Evolutionary conservation across 1,140 invertebrate species (phyloP), one percentile per base, ranked within the genome.

Genomic region (Cyphomyrmex costatus): DNA sequence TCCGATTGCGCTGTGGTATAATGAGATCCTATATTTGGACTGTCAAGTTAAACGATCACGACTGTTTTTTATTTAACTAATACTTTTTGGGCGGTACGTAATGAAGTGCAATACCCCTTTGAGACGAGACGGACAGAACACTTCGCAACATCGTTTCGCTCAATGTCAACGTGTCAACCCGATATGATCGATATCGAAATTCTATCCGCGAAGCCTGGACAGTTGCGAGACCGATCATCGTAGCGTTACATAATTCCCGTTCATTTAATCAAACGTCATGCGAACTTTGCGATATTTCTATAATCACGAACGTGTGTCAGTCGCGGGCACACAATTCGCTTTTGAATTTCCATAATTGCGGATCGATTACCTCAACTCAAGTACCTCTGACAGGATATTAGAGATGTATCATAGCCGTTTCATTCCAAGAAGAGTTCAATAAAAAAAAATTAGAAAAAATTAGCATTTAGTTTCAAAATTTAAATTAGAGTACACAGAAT

Each of bases 171-270:
- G 63, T 56, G 63, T 80, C 63, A 80, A 68, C 8, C 10, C 21
- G 49, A 80, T 80, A 70, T 53, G 63, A 80, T 80, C 63, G 77
- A 68, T 68, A 80, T 70, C 30, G 77, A 80, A 80, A 80, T 51
- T 49, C 76, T 70, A 80, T 80, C 77, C 27, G 16, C 21, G 77
- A 68, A n/a, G 46, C 8, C 46, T 53, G 30, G 27, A n/a, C 33
- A 60, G 33, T 60, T 60, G 16, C 14, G n/a, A 66, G 60, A 79
- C 60, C 60, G 33, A 79, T 82, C 66, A 60, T 36, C 21, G 33
- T 21, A 49, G 65, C 21, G 79, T 73, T 73, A 73, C 19, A 24
- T 82, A 82, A 82, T 82, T 82, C 79, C 53, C 51, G 53, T 82
- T 21, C 36, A 53, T 73, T 73, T 73, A 46, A 82, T 82, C 51